phyloP scores from a whole-genome alignment of 2,888 invertebrate genomes.

The Petrolisthes manimaculis region DNA sequence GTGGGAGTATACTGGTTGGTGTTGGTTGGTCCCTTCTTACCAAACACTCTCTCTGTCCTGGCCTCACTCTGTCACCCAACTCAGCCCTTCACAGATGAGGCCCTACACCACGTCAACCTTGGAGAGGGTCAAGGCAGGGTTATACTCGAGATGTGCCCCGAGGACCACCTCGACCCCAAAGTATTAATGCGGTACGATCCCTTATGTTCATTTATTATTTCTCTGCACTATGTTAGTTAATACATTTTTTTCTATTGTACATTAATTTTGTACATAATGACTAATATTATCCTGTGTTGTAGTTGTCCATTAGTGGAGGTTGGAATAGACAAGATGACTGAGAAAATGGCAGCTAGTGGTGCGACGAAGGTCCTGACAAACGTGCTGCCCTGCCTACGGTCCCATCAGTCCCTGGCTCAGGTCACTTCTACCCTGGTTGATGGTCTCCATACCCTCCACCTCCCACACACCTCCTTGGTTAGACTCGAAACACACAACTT shows the following conservation, averaged over 20 bases:
- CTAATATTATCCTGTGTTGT: neutral
- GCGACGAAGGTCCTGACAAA: neutral
- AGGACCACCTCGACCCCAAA: constrained; percentile 27
- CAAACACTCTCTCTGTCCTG: constrained; percentile 17
- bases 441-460: constrained; percentile 29
- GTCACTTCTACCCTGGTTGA: neutral
- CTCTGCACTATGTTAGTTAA: neutral
- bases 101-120: constrained; percentile 36
- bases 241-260: no score
- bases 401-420: neutral
- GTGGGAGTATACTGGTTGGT: constrained; percentile 37
- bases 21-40: constrained; percentile 38
- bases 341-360: neutral
- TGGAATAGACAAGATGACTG: constrained; percentile 3
- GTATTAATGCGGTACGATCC: constrained; percentile 31
- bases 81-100: constrained; percentile 43
- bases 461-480: constrained; percentile 43
- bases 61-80: constrained; percentile 17
- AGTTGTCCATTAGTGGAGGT: constrained; percentile 42
- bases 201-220: neutral
- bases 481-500: neutral
- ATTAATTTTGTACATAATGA: neutral
- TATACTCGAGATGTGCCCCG: constrained; percentile 34
- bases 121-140: neutral
- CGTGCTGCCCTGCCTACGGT: constrained; percentile 8